Conservation (phyloP, 2,888 invertebrate species). For the Euproctis similis region DNA sequence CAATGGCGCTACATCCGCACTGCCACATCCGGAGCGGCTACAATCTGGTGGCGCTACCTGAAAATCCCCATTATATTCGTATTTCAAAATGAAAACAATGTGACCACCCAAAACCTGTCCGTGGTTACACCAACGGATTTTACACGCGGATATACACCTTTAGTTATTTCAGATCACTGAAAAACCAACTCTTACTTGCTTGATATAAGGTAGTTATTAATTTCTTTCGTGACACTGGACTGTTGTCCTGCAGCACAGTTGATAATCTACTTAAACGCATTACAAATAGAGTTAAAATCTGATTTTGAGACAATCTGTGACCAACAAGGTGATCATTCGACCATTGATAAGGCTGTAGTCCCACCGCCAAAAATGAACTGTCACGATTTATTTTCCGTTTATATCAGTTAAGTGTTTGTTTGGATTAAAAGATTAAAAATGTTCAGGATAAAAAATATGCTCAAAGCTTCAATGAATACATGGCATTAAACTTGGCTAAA, state of each 20-base stretch:
- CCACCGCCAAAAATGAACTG: background rate
- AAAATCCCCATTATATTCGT: conserved; percentile 58
- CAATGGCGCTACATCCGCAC: conserved; percentile 19
- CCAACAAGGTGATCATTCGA: conserved; percentile 45
- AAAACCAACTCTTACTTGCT: conserved; percentile 17
- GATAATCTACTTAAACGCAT: conserved; percentile 18
- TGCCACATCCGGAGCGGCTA: conserved; percentile 25
- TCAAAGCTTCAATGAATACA: too few species aligned
- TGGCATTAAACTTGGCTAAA: too few species aligned
- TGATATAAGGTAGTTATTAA: conserved; percentile 22
- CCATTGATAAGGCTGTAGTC: conserved; percentile 30
- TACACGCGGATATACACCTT: conserved; percentile 53
- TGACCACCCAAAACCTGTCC: conserved; percentile 55
- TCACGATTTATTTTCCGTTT: too few species aligned
- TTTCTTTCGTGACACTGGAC: conserved; percentile 6
- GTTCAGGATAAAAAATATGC: too few species aligned
- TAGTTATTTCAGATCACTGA: conserved; percentile 14
- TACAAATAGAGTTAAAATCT: conserved; percentile 27
- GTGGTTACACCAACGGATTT: conserved; percentile 45
- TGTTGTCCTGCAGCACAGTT: conserved; percentile 10
- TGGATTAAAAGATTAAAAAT: too few species aligned
- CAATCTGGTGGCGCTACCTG: conserved; percentile 51
- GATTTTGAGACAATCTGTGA: conserved; percentile 30
- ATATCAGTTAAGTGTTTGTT: too few species aligned
- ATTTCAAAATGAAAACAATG: conserved; percentile 53